Conservation (phyloP, 2,888 invertebrate species). For the Chrysodeixis includens region DNA sequence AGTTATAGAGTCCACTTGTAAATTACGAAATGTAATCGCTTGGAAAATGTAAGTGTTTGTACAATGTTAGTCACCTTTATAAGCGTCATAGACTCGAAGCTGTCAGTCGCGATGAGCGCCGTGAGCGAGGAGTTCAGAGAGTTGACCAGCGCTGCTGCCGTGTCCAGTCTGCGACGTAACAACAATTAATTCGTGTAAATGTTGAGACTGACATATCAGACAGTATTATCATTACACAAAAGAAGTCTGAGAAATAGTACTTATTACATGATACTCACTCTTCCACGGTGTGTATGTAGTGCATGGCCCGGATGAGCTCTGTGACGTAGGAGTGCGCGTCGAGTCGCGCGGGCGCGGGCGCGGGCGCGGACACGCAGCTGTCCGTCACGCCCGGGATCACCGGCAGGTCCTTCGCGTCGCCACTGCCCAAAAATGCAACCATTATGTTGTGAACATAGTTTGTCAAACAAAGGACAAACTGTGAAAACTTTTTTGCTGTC, state of each 20-base stretch:
- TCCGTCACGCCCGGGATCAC: slow-evolving; percentile 72
- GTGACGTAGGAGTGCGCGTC: slow-evolving; percentile 81
- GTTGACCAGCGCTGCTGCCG: slow-evolving; percentile 90
- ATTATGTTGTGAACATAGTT: background rate
- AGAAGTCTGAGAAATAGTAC: too few species aligned
- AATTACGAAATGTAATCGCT: background rate
- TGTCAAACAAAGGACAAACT: too few species aligned
- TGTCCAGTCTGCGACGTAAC: slow-evolving; percentile 82
- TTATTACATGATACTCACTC: slow-evolving; percentile 71
- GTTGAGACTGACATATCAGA: too few species aligned
- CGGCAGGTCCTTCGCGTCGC: slow-evolving; percentile 67
- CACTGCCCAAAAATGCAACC: slow-evolving; percentile 49
- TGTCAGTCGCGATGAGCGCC: slow-evolving; percentile 93
- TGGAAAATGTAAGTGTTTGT: too few species aligned
- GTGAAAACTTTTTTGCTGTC: too few species aligned
- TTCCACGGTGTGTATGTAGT: slow-evolving; percentile 81
- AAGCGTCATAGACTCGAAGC: slow-evolving; percentile 93
- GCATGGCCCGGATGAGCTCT: slow-evolving; percentile 78
- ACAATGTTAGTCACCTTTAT: slow-evolving; percentile 85
- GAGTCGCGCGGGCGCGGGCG: slow-evolving; percentile 57
- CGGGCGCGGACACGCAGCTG: slow-evolving; percentile 23
- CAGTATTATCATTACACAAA: too few species aligned
- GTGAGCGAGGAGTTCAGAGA: slow-evolving; percentile 92
- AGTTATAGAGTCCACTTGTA: background rate
- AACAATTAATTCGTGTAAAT: background rate